These are phyloP conservation scores for Brachypodius melanocephalos DNA, from an alignment of 2,113 vertebrate genomes.

Conservation along the genomic window DNA sequence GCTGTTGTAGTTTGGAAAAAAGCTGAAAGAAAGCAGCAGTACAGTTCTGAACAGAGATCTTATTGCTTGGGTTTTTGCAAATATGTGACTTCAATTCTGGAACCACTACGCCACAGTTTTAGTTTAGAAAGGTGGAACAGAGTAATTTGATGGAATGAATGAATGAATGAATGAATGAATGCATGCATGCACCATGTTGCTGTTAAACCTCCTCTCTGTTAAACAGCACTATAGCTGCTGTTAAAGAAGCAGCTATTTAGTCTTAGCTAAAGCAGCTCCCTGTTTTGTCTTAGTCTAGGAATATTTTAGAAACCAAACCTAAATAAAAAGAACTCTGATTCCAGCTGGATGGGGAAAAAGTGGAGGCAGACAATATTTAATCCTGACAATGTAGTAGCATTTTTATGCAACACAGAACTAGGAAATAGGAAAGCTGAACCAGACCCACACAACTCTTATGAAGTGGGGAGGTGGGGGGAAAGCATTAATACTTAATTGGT, in stretches of 20 bases:
- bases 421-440: background rate
- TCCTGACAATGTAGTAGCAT: background rate
- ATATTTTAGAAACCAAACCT: background rate
- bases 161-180: background rate
- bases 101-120: background rate
- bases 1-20: background rate
- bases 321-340: background rate
- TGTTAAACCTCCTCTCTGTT: background rate
- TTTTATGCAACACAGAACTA: background rate
- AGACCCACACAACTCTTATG: background rate
- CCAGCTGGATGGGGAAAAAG: background rate
- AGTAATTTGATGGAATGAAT: background rate
- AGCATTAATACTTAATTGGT: background rate
- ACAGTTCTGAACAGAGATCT: background rate
- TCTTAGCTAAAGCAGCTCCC: background rate
- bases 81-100: background rate
- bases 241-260: background rate
- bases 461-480: accelerated
- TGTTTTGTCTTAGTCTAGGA: background rate
- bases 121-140: background rate
- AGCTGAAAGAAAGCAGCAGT: background rate
- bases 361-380: background rate
- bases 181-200: background rate
- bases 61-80: background rate
- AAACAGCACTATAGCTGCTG: too few species aligned